Conservation (phyloP, 53 echinoderm and acorn worm species). For the Antedon mediterranea region DNA sequence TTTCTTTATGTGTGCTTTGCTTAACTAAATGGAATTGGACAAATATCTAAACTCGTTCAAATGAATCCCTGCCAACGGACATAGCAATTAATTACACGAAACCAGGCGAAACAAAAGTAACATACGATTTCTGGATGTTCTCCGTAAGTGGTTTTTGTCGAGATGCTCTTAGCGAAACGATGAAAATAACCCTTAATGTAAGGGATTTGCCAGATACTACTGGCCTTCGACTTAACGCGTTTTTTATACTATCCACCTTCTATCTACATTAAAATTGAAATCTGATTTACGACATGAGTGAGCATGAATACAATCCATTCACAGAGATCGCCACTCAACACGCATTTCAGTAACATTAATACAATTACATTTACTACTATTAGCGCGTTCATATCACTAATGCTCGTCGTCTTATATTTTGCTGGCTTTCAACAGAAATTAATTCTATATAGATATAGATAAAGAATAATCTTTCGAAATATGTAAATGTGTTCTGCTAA, state of each 20-base stretch:
- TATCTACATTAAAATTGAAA: background rate
- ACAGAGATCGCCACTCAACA: background rate
- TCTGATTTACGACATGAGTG: background rate
- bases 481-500: too few species aligned
- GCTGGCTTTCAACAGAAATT: too few species aligned
- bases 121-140: background rate
- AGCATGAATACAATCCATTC: background rate
- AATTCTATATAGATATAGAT: too few species aligned
- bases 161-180: background rate
- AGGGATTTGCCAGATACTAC: background rate
- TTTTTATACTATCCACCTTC: background rate
- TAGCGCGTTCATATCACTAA: background rate
- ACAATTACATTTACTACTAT: background rate
- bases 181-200: background rate
- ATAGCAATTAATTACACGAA: background rate
- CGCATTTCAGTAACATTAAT: conserved; percentile 1
- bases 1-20: background rate
- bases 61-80: background rate
- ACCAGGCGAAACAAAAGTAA: background rate
- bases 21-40: background rate
- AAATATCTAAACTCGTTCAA: background rate
- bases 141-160: conserved; percentile 1
- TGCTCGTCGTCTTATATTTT: background rate
- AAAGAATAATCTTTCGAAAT: too few species aligned
- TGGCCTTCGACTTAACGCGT: conserved; percentile 1